Percentiles rank a stretch among this genome's conserved stretches.
These are phyloP conservation scores for Nomada hirtipes DNA, from an alignment of 2,888 invertebrate species.

Conservation along the genomic window DNA sequence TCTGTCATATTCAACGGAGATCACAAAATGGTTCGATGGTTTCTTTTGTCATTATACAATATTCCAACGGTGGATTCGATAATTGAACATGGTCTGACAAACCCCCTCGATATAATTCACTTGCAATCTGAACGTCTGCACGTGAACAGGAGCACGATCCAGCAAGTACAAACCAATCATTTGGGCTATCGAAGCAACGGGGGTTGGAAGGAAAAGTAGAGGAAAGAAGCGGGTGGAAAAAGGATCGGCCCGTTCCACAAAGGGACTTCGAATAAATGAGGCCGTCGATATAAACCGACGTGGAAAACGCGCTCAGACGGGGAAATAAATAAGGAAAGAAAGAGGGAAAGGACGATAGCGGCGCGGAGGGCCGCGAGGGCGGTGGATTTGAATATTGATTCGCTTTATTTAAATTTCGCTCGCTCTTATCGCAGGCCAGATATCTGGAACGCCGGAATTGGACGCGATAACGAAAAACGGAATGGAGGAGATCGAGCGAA, in stretches of 20 bases:
- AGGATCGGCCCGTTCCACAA: conserved; percentile 73
- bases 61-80: background rate
- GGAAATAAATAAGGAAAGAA: conserved; percentile 74
- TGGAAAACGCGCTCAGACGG: conserved; percentile 49
- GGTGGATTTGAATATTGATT: conserved; percentile 84
- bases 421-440: conserved; percentile 76
- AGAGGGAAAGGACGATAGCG: conserved; percentile 31
- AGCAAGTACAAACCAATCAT: conserved; percentile 68
- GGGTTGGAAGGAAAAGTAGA: background rate
- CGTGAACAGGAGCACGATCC: conserved; percentile 51
- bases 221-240: conserved; percentile 26
- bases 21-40: no score
- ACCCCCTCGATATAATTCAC: background rate
- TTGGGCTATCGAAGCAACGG: conserved; percentile 63
- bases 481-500: conserved; percentile 76
- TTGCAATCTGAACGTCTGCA: conserved; percentile 20
- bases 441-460: conserved; percentile 83
- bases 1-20: no score
- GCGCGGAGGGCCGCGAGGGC: conserved; percentile 57
- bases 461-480: conserved; percentile 82
- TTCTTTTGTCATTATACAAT: no score
- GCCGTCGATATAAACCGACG: conserved; percentile 66
- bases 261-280: conserved; percentile 75
- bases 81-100: conserved; percentile 29
- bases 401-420: conserved; percentile 83